These are phyloP conservation scores for Drosophila nannoptera DNA, from an alignment of 1,140 invertebrate species.

Conservation along the genomic window DNA sequence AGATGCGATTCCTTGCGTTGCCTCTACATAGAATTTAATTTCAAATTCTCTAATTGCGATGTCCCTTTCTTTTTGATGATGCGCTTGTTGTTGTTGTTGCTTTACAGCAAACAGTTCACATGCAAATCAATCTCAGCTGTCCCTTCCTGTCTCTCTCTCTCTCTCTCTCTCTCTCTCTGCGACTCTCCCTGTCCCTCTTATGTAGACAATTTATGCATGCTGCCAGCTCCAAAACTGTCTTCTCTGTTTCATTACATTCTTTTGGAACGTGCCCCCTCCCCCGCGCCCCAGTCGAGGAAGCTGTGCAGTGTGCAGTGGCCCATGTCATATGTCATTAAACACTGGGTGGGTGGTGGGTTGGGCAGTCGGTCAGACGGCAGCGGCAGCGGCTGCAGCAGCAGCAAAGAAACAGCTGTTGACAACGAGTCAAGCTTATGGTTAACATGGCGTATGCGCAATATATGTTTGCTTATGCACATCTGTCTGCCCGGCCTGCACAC, in stretches of 20 bases:
- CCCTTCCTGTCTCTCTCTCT: background rate
- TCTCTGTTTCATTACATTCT: constrained; percentile 66
- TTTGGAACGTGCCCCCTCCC: constrained; percentile 26
- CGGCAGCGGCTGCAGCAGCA: constrained; percentile 31
- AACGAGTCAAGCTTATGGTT: constrained; percentile 73
- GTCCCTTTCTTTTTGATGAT: constrained; percentile 24
- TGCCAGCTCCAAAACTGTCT: constrained; percentile 51
- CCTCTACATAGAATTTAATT: constrained; percentile 56
- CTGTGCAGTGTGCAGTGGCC: constrained; percentile 28
- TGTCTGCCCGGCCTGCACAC: constrained; percentile 30
- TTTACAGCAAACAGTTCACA: constrained; percentile 43
- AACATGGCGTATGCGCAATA: constrained; percentile 75
- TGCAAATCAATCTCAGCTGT: constrained; percentile 75
- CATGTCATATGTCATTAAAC: constrained; percentile 75
- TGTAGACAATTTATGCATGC: constrained; percentile 69
- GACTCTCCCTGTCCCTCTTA: too few species aligned
- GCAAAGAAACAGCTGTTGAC: constrained; percentile 70
- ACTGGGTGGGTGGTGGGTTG: constrained; percentile 37
- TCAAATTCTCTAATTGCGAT: constrained; percentile 60
- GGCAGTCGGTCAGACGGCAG: constrained; percentile 16
- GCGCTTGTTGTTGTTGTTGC: constrained; percentile 1
- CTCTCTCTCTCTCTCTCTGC: too few species aligned
- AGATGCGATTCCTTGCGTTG: constrained; percentile 34
- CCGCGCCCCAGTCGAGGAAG: constrained; percentile 23
- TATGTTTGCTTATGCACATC: constrained; percentile 63